Percentiles rank a stretch among this genome's conserved stretches.
These are phyloP conservation scores for Sebastes oblongus DNA, from an alignment of 2,797 vertebrate genomes.

Conservation along the genomic window DNA sequence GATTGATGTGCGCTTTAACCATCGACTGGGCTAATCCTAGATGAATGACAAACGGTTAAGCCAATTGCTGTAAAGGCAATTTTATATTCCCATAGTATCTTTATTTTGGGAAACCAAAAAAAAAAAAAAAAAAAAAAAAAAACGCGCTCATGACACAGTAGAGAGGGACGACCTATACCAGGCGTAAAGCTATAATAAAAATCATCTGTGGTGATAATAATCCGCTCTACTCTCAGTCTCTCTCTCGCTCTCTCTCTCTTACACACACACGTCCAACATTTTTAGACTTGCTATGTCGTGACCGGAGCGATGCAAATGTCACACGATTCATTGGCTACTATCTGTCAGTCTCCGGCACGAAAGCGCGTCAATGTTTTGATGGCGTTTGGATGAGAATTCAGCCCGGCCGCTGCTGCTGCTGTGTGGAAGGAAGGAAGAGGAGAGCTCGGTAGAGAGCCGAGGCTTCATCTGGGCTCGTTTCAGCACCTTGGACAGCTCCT, in stretches of 20 bases:
- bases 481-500: slow-evolving; percentile 79
- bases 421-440: neutral
- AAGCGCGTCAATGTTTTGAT: slow-evolving; percentile 58
- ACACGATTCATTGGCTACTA: slow-evolving; percentile 54
- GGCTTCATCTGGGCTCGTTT: slow-evolving; percentile 44
- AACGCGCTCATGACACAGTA: slow-evolving; percentile 45
- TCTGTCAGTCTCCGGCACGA: slow-evolving; percentile 48
- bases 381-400: slow-evolving; percentile 54
- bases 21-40: slow-evolving; percentile 73
- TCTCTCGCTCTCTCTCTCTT: neutral
- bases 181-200: slow-evolving; percentile 62
- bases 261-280: slow-evolving; percentile 38
- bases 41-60: slow-evolving; percentile 77
- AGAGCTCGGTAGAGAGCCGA: slow-evolving; percentile 14
- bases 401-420: slow-evolving; percentile 15
- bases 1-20: slow-evolving; percentile 79
- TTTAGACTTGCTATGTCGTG: slow-evolving; percentile 64
- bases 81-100: slow-evolving; percentile 73
- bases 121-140: slow-evolving; percentile 4
- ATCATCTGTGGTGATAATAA: slow-evolving; percentile 53
- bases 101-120: slow-evolving; percentile 74
- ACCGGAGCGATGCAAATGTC: slow-evolving; percentile 77
- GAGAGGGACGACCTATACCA: slow-evolving; percentile 58
- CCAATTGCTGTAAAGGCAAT: slow-evolving; percentile 76
- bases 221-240: slow-evolving; percentile 16